phyloP scores from a whole-genome alignment of 1,140 invertebrate genomes.

The Cherax destructor region DNA sequence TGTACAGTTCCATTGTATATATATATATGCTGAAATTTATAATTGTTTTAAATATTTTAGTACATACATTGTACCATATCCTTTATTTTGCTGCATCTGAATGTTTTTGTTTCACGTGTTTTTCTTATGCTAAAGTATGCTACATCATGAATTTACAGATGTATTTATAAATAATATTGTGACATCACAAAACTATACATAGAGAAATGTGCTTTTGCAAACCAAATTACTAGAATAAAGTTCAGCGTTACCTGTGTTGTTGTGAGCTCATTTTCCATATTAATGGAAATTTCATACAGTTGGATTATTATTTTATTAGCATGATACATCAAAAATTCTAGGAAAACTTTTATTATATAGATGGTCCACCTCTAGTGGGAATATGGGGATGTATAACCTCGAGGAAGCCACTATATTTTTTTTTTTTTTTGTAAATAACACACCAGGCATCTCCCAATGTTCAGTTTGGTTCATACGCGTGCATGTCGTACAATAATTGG shows the following conservation, averaged over 20 bases:
- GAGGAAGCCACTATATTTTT: too few relatives aligned
- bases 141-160: neutral
- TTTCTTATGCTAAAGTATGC: constrained; percentile 1
- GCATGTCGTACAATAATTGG: too few relatives aligned
- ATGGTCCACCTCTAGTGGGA: too few relatives aligned
- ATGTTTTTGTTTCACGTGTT: neutral
- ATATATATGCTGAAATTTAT: constrained; percentile 3
- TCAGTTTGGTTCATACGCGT: too few relatives aligned
- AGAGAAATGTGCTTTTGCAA: constrained; percentile 14
- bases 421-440: too few relatives aligned
- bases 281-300: neutral
- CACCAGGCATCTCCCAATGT: too few relatives aligned
- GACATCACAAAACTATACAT: neutral
- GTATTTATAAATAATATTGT: neutral
- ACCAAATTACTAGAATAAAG: constrained; percentile 7
- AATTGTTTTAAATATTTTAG: neutral
- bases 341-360: too few relatives aligned
- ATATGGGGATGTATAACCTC: too few relatives aligned
- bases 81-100: neutral
- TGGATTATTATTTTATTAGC: too few relatives aligned
- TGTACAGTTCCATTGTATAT: neutral
- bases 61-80: neutral
- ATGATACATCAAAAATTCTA: too few relatives aligned
- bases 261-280: neutral
- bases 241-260: constrained; percentile 9